Conservation (phyloP, 2,113 vertebrate genomes). For the Ramphastos sulfuratus region DNA sequence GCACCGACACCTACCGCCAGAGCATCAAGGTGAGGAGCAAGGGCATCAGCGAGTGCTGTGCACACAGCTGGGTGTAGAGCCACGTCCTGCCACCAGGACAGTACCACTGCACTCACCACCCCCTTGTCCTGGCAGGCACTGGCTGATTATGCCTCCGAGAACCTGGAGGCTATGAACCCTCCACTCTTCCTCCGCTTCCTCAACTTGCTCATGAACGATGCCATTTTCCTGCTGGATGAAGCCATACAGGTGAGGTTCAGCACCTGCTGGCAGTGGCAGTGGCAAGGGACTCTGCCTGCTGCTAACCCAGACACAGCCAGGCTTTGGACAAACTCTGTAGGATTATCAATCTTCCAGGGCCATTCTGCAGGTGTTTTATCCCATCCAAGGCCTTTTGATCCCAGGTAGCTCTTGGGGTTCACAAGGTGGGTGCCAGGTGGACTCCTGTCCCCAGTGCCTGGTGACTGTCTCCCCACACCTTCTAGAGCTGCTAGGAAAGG, state of each 20-base stretch:
- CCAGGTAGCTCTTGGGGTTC: background rate
- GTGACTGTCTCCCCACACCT: background rate
- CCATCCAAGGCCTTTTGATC: background rate
- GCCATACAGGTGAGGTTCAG: conserved; percentile 90
- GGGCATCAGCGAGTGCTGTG: no score
- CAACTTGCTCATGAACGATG: conserved; percentile 97
- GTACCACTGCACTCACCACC: background rate
- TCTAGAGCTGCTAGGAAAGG: background rate
- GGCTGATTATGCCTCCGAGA: conserved; percentile 92
- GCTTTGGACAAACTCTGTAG: background rate
- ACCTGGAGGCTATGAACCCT: conserved; percentile 96
- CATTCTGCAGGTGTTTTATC: background rate
- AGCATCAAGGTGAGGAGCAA: conserved; percentile 88
- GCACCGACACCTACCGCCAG: conserved; percentile 85
- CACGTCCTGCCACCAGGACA: accelerated
- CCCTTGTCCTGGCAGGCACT: conserved; percentile 76
- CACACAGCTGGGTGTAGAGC: background rate
- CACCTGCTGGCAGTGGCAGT: accelerated
- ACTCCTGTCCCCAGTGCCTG: background rate
- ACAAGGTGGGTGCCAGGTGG: background rate
- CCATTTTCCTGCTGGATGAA: conserved; percentile 96
- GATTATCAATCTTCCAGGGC: background rate
- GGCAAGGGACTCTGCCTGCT: background rate
- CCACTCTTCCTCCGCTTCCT: conserved; percentile 96
- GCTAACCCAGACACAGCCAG: no score